Conservation (phyloP, 1,140 invertebrate species). For the Papilio xuthus region DNA sequence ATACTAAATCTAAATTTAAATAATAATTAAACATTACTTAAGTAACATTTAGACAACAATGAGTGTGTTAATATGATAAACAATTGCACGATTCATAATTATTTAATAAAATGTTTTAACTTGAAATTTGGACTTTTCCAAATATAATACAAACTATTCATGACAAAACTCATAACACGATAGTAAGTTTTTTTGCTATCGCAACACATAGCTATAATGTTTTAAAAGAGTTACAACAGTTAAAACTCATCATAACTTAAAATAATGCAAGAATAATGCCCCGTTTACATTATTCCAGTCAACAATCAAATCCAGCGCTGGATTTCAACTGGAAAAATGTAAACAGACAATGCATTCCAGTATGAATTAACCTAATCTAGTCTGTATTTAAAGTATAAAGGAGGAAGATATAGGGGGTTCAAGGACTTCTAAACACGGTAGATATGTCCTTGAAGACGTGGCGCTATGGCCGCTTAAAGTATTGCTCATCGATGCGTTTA, state of each 20-base stretch:
- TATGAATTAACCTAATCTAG: neutral
- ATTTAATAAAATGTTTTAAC: neutral
- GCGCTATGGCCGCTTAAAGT: constrained; percentile 77
- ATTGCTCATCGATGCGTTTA: constrained; percentile 75
- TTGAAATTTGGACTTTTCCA: neutral
- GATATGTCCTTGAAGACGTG: constrained; percentile 74
- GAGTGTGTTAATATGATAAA: neutral
- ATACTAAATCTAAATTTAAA: neutral
- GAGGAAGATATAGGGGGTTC: constrained; percentile 43
- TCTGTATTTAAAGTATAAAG: neutral
- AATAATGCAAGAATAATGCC: too few species aligned
- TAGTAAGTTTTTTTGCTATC: too few species aligned
- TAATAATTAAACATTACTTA: constrained; percentile 4
- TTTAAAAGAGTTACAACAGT: too few species aligned
- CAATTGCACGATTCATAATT: neutral
- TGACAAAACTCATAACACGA: too few species aligned
- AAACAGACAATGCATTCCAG: neutral
- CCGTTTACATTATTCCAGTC: neutral
- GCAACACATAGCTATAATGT: too few species aligned
- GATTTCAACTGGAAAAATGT: too few species aligned
- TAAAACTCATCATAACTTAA: too few species aligned
- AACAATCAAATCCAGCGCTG: neutral
- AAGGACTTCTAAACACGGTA: constrained; percentile 67
- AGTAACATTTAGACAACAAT: constrained; percentile 12
- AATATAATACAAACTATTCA: too few species aligned